Evolutionary conservation across 2,888 invertebrate species (phyloP), one percentile per base, ranked within the genome.

Genomic region (Ichneumoninae sp.): DNA sequence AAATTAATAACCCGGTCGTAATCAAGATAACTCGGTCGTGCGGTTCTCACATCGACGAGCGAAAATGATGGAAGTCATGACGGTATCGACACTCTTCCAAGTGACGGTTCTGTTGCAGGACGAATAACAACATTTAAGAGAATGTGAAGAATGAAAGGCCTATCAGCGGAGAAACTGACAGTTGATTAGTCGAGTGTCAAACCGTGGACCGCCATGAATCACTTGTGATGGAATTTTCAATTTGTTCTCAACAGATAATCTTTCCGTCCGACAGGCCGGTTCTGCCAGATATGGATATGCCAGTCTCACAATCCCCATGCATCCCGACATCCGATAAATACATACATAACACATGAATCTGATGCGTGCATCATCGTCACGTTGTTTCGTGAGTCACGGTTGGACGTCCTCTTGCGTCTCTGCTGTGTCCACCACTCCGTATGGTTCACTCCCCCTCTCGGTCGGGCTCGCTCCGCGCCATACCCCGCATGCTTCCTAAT

Each of bases 401-500:
- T 66, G 78, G 78, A 79, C 75, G 66, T 82, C 70, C 63, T 73
- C 81, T 78, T 70, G 66, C 68, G 30, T 75, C 75, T 66, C 26
- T 76, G 66, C 79, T 70, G 44, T 79, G 75, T 76, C 75, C 76
- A 82, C 36, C 82, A 79, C 66, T 82, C 82, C 75, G 33, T 73
- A 57, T 69, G 85, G 40, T 70, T 75, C 75, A 79, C 76, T 80
- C 82, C 47, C 68, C 26, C 33, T 6, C 10, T 10, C 36, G 30
- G 6, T 50, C 66, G n/a, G 33, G 66, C 66, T 75, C 69, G 19
- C 84, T 60, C 74, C 60, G 44, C 63, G 63, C 63, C 70, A 74
- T 66, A 70, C 69, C 77, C 33, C 50, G 78, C 74, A 52, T 66
- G 78, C n/a, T 73, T 74, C 81, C 81, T 82, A 81, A 85, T 81